These are phyloP conservation scores for Thripadectes ignobilis DNA, from an alignment of 2,797 vertebrate species.

Conservation along the genomic window DNA sequence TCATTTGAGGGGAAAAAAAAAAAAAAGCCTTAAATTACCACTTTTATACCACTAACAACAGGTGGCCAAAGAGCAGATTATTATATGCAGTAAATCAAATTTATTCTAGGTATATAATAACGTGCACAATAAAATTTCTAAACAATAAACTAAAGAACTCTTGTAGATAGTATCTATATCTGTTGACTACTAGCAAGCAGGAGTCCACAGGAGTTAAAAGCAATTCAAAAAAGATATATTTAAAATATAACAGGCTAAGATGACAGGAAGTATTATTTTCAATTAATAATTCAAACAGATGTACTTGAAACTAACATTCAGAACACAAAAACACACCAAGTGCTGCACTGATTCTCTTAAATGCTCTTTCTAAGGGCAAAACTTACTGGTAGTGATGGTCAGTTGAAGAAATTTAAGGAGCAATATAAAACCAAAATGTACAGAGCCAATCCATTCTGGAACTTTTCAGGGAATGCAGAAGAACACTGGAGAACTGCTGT, in stretches of 20 bases:
- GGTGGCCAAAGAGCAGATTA: not conserved
- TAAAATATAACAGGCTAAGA: not conserved
- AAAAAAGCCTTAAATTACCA: not conserved
- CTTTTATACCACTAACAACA: not conserved
- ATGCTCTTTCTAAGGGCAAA: not conserved
- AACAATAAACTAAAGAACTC: not conserved
- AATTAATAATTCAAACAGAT: not conserved
- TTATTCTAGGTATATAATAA: not conserved
- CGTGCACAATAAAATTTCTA: not conserved
- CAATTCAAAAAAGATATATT: not conserved
- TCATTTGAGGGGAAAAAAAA: not conserved
- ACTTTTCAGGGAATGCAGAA: not conserved
- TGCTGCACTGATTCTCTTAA: not conserved
- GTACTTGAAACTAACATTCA: not conserved
- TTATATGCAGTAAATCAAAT: not conserved
- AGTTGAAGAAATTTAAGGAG: not conserved
- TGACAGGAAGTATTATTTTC: not conserved
- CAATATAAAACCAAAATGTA: not conserved
- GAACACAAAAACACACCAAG: not conserved
- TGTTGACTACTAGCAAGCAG: not conserved
- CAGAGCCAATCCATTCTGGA: not conserved
- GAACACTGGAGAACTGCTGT: not conserved
- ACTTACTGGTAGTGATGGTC: not conserved
- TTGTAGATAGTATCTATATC: too few species aligned
- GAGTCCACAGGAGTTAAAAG: not conserved